phyloP scores from a whole-genome alignment of 2,113 vertebrate species.

The Rhineura floridana region DNA sequence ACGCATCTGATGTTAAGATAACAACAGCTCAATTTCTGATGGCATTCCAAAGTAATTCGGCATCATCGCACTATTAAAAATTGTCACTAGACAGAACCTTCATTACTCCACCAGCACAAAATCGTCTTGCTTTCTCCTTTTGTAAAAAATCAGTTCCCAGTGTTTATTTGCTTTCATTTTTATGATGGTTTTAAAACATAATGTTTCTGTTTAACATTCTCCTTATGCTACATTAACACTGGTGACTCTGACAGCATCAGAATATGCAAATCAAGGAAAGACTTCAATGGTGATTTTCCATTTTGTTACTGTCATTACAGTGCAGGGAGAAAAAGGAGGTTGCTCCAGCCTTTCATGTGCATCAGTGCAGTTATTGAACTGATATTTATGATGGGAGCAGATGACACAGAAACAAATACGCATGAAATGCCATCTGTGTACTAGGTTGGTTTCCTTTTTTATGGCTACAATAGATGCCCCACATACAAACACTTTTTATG shows the following conservation, averaged over 20 bases:
- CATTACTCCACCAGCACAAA: slow-evolving; percentile 63
- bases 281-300: slow-evolving; percentile 66
- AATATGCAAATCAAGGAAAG: slow-evolving; percentile 71
- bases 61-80: slow-evolving; percentile 77
- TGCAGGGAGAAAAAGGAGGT: slow-evolving; percentile 47
- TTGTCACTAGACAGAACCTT: slow-evolving; percentile 70
- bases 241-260: slow-evolving; percentile 68
- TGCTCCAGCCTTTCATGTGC: slow-evolving; percentile 59
- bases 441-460: not conserved
- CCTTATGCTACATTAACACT: slow-evolving; percentile 64
- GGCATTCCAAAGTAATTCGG: slow-evolving; percentile 71
- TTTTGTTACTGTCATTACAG: slow-evolving; percentile 68
- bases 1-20: slow-evolving; percentile 74
- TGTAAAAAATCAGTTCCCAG: slow-evolving; percentile 59
- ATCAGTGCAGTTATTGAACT: slow-evolving; percentile 57
- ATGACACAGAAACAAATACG: slow-evolving; percentile 62
- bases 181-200: slow-evolving; percentile 70
- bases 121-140: slow-evolving; percentile 61
- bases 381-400: slow-evolving; percentile 65
- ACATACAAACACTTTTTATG: not conserved
- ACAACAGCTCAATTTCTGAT: slow-evolving; percentile 63
- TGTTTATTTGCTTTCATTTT: slow-evolving; percentile 72
- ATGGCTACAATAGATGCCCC: slow-evolving; percentile 31
- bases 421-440: slow-evolving; percentile 60
- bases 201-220: slow-evolving; percentile 76